A percentile compares a stretch with the other conserved stretches of the same genome.
Evolutionary conservation across 2,113 vertebrate genomes (phyloP).

Genomic region (Corapipo altera): DNA sequence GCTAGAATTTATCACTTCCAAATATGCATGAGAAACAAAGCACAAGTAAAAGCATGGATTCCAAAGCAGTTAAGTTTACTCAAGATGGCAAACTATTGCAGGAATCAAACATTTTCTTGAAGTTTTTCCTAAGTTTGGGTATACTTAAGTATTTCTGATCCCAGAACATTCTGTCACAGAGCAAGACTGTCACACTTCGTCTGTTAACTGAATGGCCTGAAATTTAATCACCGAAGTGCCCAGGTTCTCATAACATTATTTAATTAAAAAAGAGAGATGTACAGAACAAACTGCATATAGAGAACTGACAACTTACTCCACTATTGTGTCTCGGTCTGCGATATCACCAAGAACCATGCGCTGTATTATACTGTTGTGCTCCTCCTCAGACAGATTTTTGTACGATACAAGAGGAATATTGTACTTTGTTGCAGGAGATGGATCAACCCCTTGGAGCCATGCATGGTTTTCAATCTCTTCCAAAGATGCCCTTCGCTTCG

Average conservation of each 20-base stretch:
- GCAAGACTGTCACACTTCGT: not conserved
- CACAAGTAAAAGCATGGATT: not conserved
- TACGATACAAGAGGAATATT: constrained; percentile 95
- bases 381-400: constrained; percentile 95
- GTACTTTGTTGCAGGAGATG: constrained; percentile 94
- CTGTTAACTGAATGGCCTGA: not conserved
- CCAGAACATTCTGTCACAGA: not conserved
- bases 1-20: not conserved
- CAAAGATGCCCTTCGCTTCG: constrained; percentile 89
- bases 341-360: constrained; percentile 98
- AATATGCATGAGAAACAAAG: not conserved
- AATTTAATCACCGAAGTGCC: not conserved
- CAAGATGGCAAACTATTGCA: not conserved
- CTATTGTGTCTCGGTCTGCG: constrained; percentile 90
- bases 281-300: not conserved
- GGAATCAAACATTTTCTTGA: not conserved
- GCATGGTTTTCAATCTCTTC: constrained; percentile 94
- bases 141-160: not conserved
- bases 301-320: constrained; percentile 82
- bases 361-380: constrained; percentile 97
- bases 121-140: not conserved
- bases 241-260: not conserved
- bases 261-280: not conserved
- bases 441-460: constrained; percentile 96
- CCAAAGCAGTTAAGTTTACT: not conserved